Evolutionary conservation across 1,140 invertebrate species (phyloP).

Genomic region (Papilio glaucus): DNA sequence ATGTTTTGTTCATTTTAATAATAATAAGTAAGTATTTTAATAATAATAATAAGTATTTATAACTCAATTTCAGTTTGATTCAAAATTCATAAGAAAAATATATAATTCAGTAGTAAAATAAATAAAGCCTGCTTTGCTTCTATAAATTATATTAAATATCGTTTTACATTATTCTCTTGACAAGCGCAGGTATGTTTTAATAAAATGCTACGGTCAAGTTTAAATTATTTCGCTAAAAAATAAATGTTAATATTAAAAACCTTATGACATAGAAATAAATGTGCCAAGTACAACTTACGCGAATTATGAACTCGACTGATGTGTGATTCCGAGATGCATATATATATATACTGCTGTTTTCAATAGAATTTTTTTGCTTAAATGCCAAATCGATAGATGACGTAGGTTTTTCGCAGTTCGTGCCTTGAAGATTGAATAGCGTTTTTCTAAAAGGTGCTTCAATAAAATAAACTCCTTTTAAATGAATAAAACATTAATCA

Average conservation of each 20-base stretch:
- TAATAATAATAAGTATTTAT: too few relatives aligned
- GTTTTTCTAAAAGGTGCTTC: not conserved
- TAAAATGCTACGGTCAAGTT: too few relatives aligned
- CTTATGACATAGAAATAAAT: not conserved
- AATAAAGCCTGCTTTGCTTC: too few relatives aligned
- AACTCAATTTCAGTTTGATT: too few relatives aligned
- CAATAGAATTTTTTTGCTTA: not conserved
- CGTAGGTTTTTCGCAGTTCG: constrained; percentile 9
- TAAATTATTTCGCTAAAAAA: too few relatives aligned
- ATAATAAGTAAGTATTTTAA: too few relatives aligned
- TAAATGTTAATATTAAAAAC: not conserved
- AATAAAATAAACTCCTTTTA: constrained; percentile 1
- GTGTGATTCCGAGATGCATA: not conserved
- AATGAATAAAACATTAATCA: constrained; percentile 3
- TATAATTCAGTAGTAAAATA: too few relatives aligned
- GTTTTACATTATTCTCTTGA: too few relatives aligned
- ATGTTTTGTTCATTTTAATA: too few relatives aligned
- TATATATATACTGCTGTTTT: constrained; percentile 5
- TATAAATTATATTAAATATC: too few relatives aligned
- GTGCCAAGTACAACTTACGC: not conserved
- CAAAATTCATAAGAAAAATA: too few relatives aligned
- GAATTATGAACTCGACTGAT: constrained; percentile 13
- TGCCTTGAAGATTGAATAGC: not conserved
- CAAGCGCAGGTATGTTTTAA: too few relatives aligned
- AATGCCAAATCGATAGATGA: not conserved